Evolutionary conservation across 1,140 invertebrate genomes (phyloP).

Genomic region (Periplaneta americana): DNA sequence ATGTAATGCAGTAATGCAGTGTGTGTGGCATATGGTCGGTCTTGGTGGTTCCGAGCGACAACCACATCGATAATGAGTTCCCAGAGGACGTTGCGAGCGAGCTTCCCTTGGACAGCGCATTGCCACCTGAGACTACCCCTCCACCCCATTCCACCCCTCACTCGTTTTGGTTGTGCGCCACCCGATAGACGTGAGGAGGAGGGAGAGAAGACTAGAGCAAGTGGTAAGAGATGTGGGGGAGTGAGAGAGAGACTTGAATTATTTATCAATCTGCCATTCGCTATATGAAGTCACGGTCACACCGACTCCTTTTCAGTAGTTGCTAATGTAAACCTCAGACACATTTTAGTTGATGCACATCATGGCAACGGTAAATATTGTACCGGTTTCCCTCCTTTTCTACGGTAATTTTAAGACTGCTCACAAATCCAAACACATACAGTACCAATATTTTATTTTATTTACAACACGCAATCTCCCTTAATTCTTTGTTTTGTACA

Average conservation of each 20-base stretch:
- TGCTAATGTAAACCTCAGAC: neutral
- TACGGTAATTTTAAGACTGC: too few species aligned
- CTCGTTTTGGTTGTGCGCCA: neutral
- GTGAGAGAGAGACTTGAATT: neutral
- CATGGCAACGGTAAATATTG: too few species aligned
- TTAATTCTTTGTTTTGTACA: too few species aligned
- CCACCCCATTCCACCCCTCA: neutral
- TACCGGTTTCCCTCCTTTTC: too few species aligned
- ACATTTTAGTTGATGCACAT: neutral
- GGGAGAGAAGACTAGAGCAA: neutral
- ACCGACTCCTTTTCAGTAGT: neutral
- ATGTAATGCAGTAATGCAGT: neutral
- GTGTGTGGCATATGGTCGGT: neutral
- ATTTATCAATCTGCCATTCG: neutral
- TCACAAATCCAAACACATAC: too few species aligned
- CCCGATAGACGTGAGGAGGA: neutral
- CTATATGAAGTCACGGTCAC: neutral
- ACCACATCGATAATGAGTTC: neutral
- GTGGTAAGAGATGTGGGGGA: neutral
- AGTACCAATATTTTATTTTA: too few species aligned
- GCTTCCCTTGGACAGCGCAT: neutral
- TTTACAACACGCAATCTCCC: too few species aligned
- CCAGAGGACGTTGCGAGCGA: neutral
- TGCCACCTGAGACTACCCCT: neutral
- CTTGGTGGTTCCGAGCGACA: neutral